Base-by-base conservation (phyloP, 2,113 vertebrate species). In the Salvator merianae region DNA sequence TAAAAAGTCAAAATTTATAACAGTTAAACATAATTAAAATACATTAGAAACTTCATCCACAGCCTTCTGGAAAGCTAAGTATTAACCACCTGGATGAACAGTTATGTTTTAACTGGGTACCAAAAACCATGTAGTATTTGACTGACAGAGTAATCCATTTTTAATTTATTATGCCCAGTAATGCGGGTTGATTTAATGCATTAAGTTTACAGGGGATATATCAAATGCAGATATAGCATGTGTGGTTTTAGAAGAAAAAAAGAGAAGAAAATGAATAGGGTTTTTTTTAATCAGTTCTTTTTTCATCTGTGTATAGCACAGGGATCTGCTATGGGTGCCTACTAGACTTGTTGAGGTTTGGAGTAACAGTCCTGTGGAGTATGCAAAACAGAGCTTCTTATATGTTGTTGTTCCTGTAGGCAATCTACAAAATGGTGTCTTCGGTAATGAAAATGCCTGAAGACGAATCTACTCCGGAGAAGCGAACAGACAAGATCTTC, bases 401-500 rank as follows among this genome's bases (percentile, higher is more conserved):
- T 79, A 24, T 73, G 2, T 47, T 85, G 38, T n/a, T 72, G 26
- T 72, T 66, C 8, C 4, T 72, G 3, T 85, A 97, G 97, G 97
- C 96, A 36, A 97, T 97, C 86, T 97, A 97, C 91, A 97, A 97
- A 91, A 97, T 97, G 96, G 97, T 97, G 79, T 97, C 96, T 0
- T 97, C 97, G 0, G 97, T 97, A 91, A 97, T 97, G 96, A 97
- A 97, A 90, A 97, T 97, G 97, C 97, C 97, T 0, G 96, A 97
- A 86, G 97, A 97, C 0, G 96, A 97, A 93, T 97, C 96, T 47
- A 97, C 96, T n/a, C 97, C 97, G 0, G 97, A 97, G 92, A 97
- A 97, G 77, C 95, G 97, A 59, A 97, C 97, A 75, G 97, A 97
- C 91, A 97, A 97, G 94, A 97, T 97, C 91, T 97, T 97, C 94